Percentiles rank a stretch among this genome's conserved stretches.
Evolutionary conservation across 2,888 invertebrate genomes (phyloP).

Genomic region (Liodrosophila aerea): DNA sequence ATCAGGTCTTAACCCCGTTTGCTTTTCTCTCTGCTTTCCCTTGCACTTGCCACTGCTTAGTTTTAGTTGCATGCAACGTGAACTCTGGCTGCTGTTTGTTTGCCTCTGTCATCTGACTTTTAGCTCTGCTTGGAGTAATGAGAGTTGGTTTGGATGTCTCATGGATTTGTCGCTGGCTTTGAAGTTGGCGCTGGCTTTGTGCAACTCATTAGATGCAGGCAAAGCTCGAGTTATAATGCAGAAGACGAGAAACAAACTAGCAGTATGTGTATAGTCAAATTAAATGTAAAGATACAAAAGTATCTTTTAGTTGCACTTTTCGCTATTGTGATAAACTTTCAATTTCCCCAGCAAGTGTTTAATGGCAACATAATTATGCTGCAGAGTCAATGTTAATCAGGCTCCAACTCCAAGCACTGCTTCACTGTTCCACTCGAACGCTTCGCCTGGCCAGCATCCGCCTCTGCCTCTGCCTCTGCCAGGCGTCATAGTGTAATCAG

Average conservation of each 20-base stretch:
- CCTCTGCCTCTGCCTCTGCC: not conserved
- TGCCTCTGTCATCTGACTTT: slow-evolving; percentile 12
- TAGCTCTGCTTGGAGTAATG: slow-evolving; percentile 50
- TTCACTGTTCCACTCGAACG: slow-evolving; percentile 46
- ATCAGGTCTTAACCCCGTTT: slow-evolving; percentile 72
- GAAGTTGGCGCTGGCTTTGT: slow-evolving; percentile 48
- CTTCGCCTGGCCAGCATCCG: slow-evolving; percentile 26
- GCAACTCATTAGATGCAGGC: slow-evolving; percentile 46
- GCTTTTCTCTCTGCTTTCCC: slow-evolving; percentile 1
- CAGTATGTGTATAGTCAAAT: slow-evolving; percentile 1
- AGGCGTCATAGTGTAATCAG: slow-evolving; percentile 63
- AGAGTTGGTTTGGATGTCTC: slow-evolving; percentile 43
- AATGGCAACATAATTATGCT: not conserved
- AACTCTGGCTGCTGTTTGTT: slow-evolving; percentile 38
- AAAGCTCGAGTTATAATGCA: not conserved
- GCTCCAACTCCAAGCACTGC: not conserved
- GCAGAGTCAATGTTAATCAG: slow-evolving; percentile 15
- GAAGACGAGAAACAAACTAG: slow-evolving; percentile 4
- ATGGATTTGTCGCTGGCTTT: slow-evolving; percentile 68
- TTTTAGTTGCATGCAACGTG: slow-evolving; percentile 55
- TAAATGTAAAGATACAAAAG: too few relatives aligned
- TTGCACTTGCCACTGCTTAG: slow-evolving; percentile 47
- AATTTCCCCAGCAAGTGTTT: not conserved
- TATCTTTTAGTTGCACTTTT: too few relatives aligned
- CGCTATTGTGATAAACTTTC: not conserved